phyloP scores from a whole-genome alignment of 1,140 invertebrate genomes.

The Gonatopus flavifemur region DNA sequence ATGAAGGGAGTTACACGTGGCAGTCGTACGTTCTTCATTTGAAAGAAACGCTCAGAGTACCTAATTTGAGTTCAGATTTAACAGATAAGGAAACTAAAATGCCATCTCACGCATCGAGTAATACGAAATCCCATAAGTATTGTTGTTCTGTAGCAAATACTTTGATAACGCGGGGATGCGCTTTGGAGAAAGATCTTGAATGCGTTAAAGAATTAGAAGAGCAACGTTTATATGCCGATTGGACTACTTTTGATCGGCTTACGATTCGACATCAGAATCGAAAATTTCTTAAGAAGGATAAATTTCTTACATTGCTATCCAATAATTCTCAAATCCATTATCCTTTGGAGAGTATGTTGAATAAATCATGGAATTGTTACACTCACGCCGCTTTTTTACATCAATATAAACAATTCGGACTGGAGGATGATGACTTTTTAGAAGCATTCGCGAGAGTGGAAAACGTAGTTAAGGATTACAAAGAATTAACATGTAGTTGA shows the following conservation, averaged over 20 bases:
- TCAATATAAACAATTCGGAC: constrained; percentile 57
- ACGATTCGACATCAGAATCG: constrained; percentile 48
- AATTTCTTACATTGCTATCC: constrained; percentile 51
- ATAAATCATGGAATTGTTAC: constrained; percentile 58
- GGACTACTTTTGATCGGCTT: constrained; percentile 49
- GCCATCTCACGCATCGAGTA: constrained; percentile 11
- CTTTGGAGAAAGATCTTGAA: constrained; percentile 24
- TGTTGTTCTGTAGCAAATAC: constrained; percentile 49
- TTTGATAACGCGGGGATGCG: constrained; percentile 48
- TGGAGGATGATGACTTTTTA: constrained; percentile 57
- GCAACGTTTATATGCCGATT: constrained; percentile 48
- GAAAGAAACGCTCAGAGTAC: constrained; percentile 41
- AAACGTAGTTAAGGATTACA: constrained; percentile 54
- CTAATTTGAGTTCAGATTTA: constrained; percentile 21
- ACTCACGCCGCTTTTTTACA: constrained; percentile 58
- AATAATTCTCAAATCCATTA: constrained; percentile 54
- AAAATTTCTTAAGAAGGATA: constrained; percentile 50
- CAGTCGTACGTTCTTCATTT: constrained; percentile 38
- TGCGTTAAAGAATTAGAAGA: constrained; percentile 36
- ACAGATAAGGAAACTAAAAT: constrained; percentile 32
- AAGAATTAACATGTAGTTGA: constrained; percentile 30
- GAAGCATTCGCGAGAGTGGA: constrained; percentile 57
- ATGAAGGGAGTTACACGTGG: constrained; percentile 48
- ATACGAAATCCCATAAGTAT: constrained; percentile 26
- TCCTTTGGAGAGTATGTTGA: constrained; percentile 47